Evolutionary conservation across 2,797 vertebrate genomes (phyloP).

Genomic region (Arnoldichthys spilopterus): DNA sequence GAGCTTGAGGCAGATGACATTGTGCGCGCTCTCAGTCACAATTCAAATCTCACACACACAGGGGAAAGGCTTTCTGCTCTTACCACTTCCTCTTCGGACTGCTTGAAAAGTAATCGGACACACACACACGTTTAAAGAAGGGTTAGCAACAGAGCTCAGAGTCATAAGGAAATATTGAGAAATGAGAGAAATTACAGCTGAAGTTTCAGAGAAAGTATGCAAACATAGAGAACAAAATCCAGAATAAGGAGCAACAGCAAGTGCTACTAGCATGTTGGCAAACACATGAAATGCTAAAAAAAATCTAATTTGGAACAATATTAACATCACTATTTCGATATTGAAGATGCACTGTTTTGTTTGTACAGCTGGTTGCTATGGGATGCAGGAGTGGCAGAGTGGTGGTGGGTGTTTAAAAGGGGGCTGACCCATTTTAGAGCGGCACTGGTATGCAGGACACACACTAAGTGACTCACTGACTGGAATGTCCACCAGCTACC

Average conservation of each 20-base stretch:
- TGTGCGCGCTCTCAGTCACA: conserved; percentile 12
- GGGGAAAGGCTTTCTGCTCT: conserved; percentile 72
- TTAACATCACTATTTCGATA: too few relatives aligned
- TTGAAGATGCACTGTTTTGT: conserved; percentile 32
- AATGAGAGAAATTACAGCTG: conserved; percentile 17
- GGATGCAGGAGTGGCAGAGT: conserved; percentile 20
- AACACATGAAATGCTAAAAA: not conserved
- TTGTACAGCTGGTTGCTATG: conserved; percentile 40
- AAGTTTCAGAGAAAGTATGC: not conserved
- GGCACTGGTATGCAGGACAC: conserved; percentile 50
- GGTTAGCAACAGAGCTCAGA: conserved; percentile 78
- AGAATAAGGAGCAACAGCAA: not conserved
- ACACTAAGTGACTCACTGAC: conserved; percentile 52
- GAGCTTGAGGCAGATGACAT: conserved; percentile 3
- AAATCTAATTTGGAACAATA: not conserved
- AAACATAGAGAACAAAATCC: conserved; percentile 30
- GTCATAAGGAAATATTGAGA: conserved; percentile 31
- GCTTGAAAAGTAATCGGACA: conserved; percentile 90
- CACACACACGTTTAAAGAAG: conserved; percentile 68
- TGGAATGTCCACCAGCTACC: conserved; percentile 33
- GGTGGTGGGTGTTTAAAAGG: conserved; percentile 27
- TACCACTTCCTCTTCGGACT: conserved; percentile 95
- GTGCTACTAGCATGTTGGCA: not conserved
- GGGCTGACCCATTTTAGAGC: conserved; percentile 46
- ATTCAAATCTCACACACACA: conserved; percentile 15